Base-by-base conservation (phyloP, 2,888 invertebrate species). In the Amphiduros pacificus region DNA sequence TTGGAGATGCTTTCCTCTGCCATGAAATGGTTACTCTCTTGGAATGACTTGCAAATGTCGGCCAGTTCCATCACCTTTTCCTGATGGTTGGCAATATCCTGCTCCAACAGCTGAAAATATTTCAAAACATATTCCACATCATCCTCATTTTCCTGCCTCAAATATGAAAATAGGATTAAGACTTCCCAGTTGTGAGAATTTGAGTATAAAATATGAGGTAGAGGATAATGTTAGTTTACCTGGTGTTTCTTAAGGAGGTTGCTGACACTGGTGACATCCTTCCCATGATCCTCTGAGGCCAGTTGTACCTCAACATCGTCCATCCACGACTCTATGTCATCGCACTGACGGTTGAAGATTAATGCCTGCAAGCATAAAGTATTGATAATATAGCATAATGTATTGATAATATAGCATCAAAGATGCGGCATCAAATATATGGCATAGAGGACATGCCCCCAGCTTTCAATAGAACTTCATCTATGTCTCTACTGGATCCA, bases 261-360 rank as follows among this genome's bases (percentile, higher is more conserved):
- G 14, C 89, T 90, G 0, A 93, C 94, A 0, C 93, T 90, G 0
- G 91, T 88, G 66, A 97, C 84, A 83, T 97, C 96, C 78, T 91
- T 92, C 62, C 96, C 97, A 71, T 89, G 89, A 77, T 91, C 91
- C 71, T 88, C 89, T 0, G 89, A 89, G 68, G 87, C 87, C 44
- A 92, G 82, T 71, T 91, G 91, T 20, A 86, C 85, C 82, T 94
- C 93, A 0, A 90, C 86, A 61, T 95, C 95, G 73, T 93, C 93
- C 82, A 96, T 89, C 96, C 97, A 98, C 17, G 88, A 86, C 73
- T 93, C 91, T 78, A 97, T 90, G 83, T 98, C 97, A 74, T 96
- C 96, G 59, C 97, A 84, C 0, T 91, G 91, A 5, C 96, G 88
- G 69, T 91, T 89, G 80, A 93, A 95, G 51, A 93, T 86, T 17